A percentile compares a stretch with the other conserved stretches of the same genome.
Evolutionary conservation across 2,113 vertebrate species (phyloP).

Genomic region (Theristicus caerulescens): DNA sequence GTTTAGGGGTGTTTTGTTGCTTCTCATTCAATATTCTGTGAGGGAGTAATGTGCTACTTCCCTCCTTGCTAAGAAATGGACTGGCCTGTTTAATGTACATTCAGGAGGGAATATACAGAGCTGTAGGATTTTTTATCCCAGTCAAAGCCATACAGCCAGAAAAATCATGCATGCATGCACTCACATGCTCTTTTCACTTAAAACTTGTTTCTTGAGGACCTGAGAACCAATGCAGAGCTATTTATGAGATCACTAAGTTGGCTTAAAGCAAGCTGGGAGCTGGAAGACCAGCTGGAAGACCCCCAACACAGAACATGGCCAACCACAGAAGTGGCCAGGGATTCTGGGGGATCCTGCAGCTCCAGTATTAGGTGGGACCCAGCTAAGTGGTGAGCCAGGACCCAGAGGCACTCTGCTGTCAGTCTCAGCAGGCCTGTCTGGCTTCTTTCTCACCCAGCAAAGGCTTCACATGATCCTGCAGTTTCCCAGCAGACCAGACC

Average conservation of each 20-base stretch:
- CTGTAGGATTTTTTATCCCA: neutral
- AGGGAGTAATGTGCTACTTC: neutral
- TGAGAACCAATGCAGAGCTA: neutral
- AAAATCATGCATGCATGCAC: rapidly evolving
- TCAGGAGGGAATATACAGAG: neutral
- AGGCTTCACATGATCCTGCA: neutral
- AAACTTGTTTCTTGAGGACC: neutral
- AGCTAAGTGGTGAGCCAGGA: neutral
- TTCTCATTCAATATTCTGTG: neutral
- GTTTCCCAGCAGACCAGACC: neutral
- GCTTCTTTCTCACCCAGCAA: neutral
- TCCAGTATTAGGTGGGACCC: neutral
- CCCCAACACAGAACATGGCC: neutral
- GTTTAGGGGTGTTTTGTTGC: neutral
- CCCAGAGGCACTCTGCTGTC: neutral
- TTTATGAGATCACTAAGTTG: neutral
- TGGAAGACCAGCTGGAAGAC: neutral
- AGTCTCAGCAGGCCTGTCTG: neutral
- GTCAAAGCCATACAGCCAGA: neutral
- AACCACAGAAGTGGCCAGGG: neutral
- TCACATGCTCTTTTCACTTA: neutral
- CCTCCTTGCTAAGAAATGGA: neutral
- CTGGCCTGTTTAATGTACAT: neutral
- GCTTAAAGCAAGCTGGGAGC: neutral
- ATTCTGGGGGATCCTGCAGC: neutral